Evolutionary conservation across 2,797 vertebrate genomes (phyloP).

Genomic region (Gymnothorax javanicus): DNA sequence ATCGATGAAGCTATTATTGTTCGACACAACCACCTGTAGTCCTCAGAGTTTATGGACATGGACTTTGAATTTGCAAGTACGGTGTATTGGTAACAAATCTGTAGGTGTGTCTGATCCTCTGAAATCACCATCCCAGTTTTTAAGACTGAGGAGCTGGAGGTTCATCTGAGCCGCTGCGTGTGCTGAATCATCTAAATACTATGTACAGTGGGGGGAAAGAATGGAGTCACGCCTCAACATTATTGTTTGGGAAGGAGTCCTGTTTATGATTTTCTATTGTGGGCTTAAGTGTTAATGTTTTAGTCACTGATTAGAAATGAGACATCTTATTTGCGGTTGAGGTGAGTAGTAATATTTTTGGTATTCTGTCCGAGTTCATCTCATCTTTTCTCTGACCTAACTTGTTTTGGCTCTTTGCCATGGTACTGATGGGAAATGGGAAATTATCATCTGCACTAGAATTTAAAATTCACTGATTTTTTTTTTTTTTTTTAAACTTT

Average conservation of each 20-base stretch:
- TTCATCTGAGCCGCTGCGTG: neutral
- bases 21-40: neutral
- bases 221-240: neutral
- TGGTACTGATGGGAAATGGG: neutral
- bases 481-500: neutral
- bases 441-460: slow-evolving; percentile 1
- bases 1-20: neutral
- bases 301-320: neutral
- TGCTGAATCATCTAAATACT: neutral
- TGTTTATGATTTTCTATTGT: neutral
- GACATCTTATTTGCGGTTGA: neutral
- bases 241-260: neutral
- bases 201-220: neutral
- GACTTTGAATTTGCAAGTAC: neutral
- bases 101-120: neutral
- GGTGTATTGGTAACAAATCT: neutral
- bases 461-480: neutral
- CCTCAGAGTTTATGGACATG: neutral
- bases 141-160: neutral
- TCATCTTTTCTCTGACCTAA: neutral
- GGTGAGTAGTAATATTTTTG: neutral
- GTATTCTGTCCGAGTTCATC: neutral
- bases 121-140: neutral
- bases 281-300: neutral
- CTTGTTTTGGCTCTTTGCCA: neutral